A percentile compares a stretch with the other conserved stretches of the same genome.
phyloP scores from a whole-genome alignment of 2,113 vertebrate genomes.

The Pygoscelis adeliae region DNA sequence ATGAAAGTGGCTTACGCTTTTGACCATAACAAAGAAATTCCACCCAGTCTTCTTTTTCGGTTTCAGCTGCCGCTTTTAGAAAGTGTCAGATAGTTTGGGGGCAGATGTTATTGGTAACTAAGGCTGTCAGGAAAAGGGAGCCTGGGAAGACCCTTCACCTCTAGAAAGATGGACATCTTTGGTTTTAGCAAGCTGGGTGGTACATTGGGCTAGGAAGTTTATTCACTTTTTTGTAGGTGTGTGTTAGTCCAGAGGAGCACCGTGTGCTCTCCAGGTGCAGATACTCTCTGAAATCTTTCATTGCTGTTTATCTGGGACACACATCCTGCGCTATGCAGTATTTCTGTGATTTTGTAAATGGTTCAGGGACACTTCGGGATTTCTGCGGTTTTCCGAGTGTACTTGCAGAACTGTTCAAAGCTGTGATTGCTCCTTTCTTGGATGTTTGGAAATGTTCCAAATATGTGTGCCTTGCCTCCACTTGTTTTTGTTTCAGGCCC shows the following conservation, averaged over 20 bases:
- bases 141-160: background rate
- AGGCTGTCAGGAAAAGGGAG: rapidly evolving
- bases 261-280: background rate
- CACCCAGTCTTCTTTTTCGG: background rate
- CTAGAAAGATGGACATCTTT: background rate
- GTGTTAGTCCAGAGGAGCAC: background rate
- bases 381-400: background rate
- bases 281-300: background rate
- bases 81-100: background rate
- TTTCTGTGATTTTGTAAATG: background rate
- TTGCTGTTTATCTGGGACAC: background rate
- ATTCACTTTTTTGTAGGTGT: background rate
- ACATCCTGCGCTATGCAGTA: rapidly evolving
- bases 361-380: background rate
- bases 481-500: background rate
- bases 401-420: background rate
- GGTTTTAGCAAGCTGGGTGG: background rate
- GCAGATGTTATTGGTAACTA: background rate
- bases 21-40: background rate
- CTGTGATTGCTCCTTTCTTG: background rate
- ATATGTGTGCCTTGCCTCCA: background rate
- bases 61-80: background rate
- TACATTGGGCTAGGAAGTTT: background rate
- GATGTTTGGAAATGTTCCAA: rapidly evolving
- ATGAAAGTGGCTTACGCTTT: background rate